phyloP scores from a whole-genome alignment of 2,113 vertebrate species.

The Oophaga pumilio region DNA sequence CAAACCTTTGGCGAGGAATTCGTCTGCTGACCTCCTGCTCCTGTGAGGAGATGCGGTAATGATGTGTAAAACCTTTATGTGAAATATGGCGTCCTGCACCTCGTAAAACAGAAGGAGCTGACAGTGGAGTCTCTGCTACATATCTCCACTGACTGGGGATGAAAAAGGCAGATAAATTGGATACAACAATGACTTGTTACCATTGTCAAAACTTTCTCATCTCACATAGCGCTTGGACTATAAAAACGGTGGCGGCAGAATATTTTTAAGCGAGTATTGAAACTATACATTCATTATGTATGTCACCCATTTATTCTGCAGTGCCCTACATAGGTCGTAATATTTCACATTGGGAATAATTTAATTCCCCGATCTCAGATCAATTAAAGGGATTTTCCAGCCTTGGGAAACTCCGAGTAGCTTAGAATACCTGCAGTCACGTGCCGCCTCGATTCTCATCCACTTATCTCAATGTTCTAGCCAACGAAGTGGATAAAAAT shows the following conservation, averaged over 20 bases:
- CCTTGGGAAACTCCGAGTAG: no score
- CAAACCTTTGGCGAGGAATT: slow-evolving; percentile 57
- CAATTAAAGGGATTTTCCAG: no score
- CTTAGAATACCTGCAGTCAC: no score
- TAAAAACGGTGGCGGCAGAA: background rate
- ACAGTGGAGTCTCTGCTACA: slow-evolving; percentile 59
- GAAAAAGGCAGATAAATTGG: slow-evolving; percentile 13
- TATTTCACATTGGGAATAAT: background rate
- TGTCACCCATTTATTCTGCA: background rate
- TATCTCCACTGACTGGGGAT: slow-evolving; percentile 40
- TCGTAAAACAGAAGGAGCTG: slow-evolving; percentile 61
- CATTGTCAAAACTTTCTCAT: background rate
- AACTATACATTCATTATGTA: background rate
- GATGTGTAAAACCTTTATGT: slow-evolving; percentile 60
- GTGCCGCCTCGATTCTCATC: no score
- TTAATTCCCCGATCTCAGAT: background rate
- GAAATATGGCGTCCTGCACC: slow-evolving; percentile 61
- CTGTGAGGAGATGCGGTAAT: slow-evolving; percentile 61
- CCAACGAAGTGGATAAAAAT: no score
- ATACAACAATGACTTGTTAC: background rate
- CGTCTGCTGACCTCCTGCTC: slow-evolving; percentile 57
- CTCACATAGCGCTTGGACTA: background rate
- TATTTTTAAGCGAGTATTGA: background rate
- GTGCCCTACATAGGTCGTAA: background rate
- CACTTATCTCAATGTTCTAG: no score